phyloP scores from a whole-genome alignment of 2,888 invertebrate species.

The Oscheius myriophilus region DNA sequence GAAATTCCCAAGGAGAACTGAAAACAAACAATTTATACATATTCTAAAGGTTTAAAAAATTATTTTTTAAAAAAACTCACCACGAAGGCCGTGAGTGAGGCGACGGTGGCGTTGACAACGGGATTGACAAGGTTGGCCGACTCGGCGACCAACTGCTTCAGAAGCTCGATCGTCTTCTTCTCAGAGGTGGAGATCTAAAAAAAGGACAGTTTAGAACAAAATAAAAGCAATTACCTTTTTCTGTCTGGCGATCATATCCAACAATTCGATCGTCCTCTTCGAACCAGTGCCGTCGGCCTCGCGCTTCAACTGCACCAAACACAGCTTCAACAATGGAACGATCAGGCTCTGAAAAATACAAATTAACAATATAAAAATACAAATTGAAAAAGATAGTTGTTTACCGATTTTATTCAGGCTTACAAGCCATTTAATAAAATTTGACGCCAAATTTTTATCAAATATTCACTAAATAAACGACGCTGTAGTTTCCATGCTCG shows the following conservation, averaged over 20 bases:
- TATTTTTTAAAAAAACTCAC: constrained; percentile 1
- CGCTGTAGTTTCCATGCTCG: no score
- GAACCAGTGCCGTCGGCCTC: constrained; percentile 27
- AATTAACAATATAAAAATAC: no score
- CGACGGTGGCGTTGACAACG: constrained; percentile 6
- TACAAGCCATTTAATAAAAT: no score
- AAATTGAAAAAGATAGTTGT: no score
- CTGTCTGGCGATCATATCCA: constrained; percentile 35
- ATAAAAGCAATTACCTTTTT: no score
- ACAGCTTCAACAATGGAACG: constrained; percentile 46
- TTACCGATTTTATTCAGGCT: no score
- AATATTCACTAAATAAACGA: no score
- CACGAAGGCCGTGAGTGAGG: constrained; percentile 23
- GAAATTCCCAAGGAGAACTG: constrained; percentile 27
- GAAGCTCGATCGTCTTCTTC: constrained; percentile 7
- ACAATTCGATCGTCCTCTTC: constrained; percentile 34
- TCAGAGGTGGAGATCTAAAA: constrained; percentile 19
- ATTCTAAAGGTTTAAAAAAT: not conserved
- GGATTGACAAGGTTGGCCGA: constrained; percentile 26
- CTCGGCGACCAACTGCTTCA: constrained; percentile 9
- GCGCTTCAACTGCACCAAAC: constrained; percentile 41
- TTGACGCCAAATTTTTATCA: no score
- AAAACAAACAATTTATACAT: constrained; percentile 1
- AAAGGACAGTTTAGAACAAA: not conserved
- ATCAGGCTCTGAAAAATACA: constrained; percentile 38